Base-by-base conservation (phyloP, 2,888 invertebrate species). In the Nymphalis c-album region DNA sequence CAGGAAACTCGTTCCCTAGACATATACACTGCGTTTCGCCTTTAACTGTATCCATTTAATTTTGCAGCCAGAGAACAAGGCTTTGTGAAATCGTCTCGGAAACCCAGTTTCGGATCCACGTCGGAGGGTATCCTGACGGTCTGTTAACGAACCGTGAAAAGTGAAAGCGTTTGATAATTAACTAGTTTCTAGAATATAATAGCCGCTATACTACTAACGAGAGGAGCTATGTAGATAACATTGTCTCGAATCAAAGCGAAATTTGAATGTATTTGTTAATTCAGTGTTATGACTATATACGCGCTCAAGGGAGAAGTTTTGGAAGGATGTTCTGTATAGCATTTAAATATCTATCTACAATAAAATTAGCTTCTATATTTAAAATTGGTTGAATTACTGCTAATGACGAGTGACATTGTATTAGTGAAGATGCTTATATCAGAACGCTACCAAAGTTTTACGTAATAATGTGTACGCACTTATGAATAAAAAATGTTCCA, bases 1-100 rank as follows among this genome's bases (percentile, higher is more conserved):
- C n/a, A 57, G 18, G 45, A 22, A 51, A 59, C 40, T 20, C 47
- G 40, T 64, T 59, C 64, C 50, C 40, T 58, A 45, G 17, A n/a
- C 35, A 18, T 8, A 48, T 48, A n/a, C 18, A 35, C n/a, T n/a
- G 10, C 31, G 31, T 57, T 35, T n/a, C 22, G 8, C 17, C 17
- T n/a, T 8, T 1, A 35, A n/a, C 20, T 35, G 53, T 53, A 53
- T 53, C 53, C 53, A 22, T 58, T 46, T 45, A 46, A 22, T 46
- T 59, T 46, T 16, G 20, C 20, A 59, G 58, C 26, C 26, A 20
- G 50, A 53, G 35, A 46, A 31, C 61, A 63, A 65, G 60, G 51
- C 60, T 60, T 71, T 71, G 70, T 74, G 69, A 73, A 75, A 75
- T 75, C 67, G 59, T 48, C 57, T 59, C 70, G 70, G 71, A 71